A percentile compares a stretch with the other conserved stretches of the same genome.
Conservation (phyloP, 2,113 vertebrate species). For the Australoheros scitulus region DNA sequence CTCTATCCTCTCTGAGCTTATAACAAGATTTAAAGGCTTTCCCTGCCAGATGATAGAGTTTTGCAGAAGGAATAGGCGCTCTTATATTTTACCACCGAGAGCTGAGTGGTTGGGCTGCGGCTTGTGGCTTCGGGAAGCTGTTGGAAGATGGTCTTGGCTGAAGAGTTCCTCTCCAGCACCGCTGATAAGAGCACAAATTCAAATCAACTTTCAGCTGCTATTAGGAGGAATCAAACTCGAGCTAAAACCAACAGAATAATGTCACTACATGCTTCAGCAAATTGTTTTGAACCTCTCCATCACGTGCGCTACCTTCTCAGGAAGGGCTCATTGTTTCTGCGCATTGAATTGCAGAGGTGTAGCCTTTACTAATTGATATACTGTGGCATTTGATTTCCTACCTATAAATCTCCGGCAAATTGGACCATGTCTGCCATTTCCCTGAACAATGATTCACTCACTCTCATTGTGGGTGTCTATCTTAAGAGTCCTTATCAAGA, state of each 20-base stretch:
- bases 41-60: conserved; percentile 71
- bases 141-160: conserved; percentile 25
- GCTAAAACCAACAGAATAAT: conserved; percentile 13
- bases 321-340: conserved; percentile 41
- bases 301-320: conserved; percentile 25
- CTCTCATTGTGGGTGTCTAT: conserved; percentile 41
- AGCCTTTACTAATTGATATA: conserved; percentile 64
- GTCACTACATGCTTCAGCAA: conserved; percentile 12
- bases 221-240: conserved; percentile 19
- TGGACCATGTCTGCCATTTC: conserved; percentile 44
- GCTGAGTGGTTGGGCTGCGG: conserved; percentile 45
- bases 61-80: conserved; percentile 60
- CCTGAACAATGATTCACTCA: conserved; percentile 55
- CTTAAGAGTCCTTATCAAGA: conserved; percentile 56
- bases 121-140: conserved; percentile 23
- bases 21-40: conserved; percentile 79
- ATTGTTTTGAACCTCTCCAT: conserved; percentile 39
- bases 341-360: conserved; percentile 37
- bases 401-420: conserved; percentile 60
- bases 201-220: conserved; percentile 20
- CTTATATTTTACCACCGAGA: conserved; percentile 50
- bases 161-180: background rate
- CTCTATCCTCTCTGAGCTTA: conserved; percentile 77
- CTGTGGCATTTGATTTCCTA: conserved; percentile 61
- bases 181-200: conserved; percentile 10